Percentiles rank a stretch among this genome's conserved stretches.
phyloP scores from a whole-genome alignment of 2,113 vertebrate species.

The Holacanthus passer region DNA sequence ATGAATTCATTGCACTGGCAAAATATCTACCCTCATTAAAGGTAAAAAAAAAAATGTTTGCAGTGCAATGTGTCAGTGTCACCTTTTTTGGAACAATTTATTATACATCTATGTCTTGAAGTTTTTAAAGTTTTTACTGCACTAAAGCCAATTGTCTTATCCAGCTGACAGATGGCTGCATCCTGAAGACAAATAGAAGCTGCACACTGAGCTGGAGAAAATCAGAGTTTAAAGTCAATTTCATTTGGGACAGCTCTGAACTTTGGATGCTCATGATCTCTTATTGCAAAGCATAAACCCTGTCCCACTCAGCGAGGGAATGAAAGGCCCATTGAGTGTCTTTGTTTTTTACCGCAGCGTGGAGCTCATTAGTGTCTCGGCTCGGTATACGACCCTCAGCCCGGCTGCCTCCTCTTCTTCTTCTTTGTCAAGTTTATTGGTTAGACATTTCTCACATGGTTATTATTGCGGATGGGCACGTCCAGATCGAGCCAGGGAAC shows the following conservation, averaged over 20 bases:
- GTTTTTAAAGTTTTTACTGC: background rate
- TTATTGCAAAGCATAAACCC: constrained; percentile 24
- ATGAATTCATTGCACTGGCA: background rate
- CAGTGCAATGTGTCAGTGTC: background rate
- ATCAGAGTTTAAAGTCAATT: background rate
- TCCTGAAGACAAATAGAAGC: background rate
- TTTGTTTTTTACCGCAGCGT: constrained; percentile 46
- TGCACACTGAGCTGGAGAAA: background rate
- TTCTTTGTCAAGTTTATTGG: constrained; percentile 43
- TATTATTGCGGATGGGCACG: constrained; percentile 43
- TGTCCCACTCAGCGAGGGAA: constrained; percentile 37
- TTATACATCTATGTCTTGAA: background rate
- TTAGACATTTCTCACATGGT: constrained; percentile 61
- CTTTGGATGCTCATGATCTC: constrained; percentile 18
- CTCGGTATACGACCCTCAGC: constrained; percentile 22
- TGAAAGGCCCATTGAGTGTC: constrained; percentile 65
- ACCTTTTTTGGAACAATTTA: no score
- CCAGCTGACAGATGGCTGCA: background rate
- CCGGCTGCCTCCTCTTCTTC: constrained; percentile 39
- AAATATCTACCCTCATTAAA: background rate
- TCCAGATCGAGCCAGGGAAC: constrained; percentile 39
- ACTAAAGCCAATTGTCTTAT: background rate
- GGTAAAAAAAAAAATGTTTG: no score
- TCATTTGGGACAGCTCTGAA: constrained; percentile 8
- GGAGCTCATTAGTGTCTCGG: constrained; percentile 72